Evolutionary conservation across 2,888 invertebrate species (phyloP).

Genomic region (Microctonus brassicae): DNA sequence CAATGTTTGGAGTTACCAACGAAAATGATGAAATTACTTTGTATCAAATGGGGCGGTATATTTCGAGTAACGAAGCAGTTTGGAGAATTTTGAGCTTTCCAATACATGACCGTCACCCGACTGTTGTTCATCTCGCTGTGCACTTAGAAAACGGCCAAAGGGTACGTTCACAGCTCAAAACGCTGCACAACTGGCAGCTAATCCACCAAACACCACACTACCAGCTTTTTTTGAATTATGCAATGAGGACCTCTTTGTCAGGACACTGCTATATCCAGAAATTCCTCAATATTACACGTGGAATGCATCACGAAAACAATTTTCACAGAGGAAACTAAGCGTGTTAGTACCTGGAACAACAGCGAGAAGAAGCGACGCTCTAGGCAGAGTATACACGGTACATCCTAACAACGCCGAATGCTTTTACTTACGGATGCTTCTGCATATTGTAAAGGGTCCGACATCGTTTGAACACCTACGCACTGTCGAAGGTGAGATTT

Average conservation of each 20-base stretch:
- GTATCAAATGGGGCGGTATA: constrained; percentile 53
- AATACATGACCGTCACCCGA: constrained; percentile 54
- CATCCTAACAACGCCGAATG: constrained; percentile 56
- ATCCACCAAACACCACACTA: constrained; percentile 42
- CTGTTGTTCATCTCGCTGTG: constrained; percentile 51
- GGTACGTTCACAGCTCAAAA: constrained; percentile 50
- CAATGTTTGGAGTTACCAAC: constrained; percentile 37
- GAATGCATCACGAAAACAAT: constrained; percentile 33
- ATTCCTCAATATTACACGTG: constrained; percentile 39
- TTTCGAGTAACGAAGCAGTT: constrained; percentile 55
- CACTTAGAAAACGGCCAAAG: constrained; percentile 56
- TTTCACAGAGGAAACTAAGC: constrained; percentile 46
- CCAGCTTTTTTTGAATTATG: constrained; percentile 49
- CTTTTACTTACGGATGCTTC: constrained; percentile 56
- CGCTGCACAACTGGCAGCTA: constrained; percentile 25
- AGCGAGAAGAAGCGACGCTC: constrained; percentile 47
- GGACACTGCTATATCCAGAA: constrained; percentile 35
- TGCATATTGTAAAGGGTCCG: constrained; percentile 58
- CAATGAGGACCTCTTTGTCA: constrained; percentile 35
- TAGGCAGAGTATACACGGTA: constrained; percentile 56
- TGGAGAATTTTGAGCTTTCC: constrained; percentile 52
- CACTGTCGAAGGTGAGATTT: constrained; percentile 62
- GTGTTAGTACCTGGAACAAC: too few relatives aligned
- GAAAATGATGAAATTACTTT: constrained; percentile 48
- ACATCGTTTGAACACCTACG: constrained; percentile 58